phyloP scores from a whole-genome alignment of 2,888 invertebrate species.

The Hololepta plana region DNA sequence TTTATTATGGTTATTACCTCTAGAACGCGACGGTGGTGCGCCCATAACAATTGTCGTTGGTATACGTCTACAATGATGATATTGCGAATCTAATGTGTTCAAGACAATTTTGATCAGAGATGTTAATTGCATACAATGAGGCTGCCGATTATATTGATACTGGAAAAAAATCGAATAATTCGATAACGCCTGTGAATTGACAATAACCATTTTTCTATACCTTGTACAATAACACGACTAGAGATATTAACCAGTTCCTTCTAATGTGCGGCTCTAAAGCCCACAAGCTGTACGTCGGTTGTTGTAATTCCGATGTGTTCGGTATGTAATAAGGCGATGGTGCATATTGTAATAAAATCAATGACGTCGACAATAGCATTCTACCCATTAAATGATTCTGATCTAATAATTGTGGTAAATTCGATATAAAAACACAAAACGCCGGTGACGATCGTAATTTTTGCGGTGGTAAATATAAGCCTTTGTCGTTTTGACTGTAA shows the following conservation, averaged over 20 bases:
- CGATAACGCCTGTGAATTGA: neutral
- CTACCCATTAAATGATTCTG: slow-evolving; percentile 91
- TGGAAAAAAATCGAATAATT: slow-evolving; percentile 18
- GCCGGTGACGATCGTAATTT: slow-evolving; percentile 79
- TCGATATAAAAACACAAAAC: slow-evolving; percentile 89
- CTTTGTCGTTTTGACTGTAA: slow-evolving; percentile 79
- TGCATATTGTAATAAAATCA: slow-evolving; percentile 64
- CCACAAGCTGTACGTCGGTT: slow-evolving; percentile 72
- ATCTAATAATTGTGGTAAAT: slow-evolving; percentile 85
- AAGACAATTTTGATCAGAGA: slow-evolving; percentile 75
- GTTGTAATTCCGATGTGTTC: slow-evolving; percentile 35
- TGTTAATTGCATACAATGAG: slow-evolving; percentile 52
- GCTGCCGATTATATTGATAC: slow-evolving; percentile 61
- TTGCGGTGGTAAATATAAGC: slow-evolving; percentile 79
- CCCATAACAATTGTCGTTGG: slow-evolving; percentile 65
- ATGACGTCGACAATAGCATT: slow-evolving; percentile 66
- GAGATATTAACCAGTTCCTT: slow-evolving; percentile 81
- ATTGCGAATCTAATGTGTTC: slow-evolving; percentile 80
- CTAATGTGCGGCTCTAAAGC: slow-evolving; percentile 72
- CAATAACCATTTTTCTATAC: slow-evolving; percentile 27
- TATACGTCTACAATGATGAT: slow-evolving; percentile 76
- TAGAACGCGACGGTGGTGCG: slow-evolving; percentile 43
- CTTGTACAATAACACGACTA: slow-evolving; percentile 90
- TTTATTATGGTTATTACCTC: slow-evolving; percentile 31
- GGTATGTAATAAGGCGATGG: slow-evolving; percentile 52